Percentiles rank a stretch among this genome's conserved stretches.
These are phyloP conservation scores for Siniperca knerii DNA, from an alignment of 2,113 vertebrate genomes.

Conservation along the genomic window DNA sequence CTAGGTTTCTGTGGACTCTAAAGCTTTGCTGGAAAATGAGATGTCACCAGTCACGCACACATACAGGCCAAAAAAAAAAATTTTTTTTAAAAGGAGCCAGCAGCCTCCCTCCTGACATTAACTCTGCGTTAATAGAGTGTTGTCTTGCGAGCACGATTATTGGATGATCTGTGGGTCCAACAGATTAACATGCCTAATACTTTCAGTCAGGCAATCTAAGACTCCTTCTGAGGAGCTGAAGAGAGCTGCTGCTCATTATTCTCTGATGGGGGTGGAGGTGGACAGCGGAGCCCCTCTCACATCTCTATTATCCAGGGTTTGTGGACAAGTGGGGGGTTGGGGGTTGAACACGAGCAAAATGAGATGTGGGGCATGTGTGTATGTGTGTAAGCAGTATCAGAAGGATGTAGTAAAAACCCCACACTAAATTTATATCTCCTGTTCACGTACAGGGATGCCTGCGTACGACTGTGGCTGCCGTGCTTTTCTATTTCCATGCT, in stretches of 20 bases:
- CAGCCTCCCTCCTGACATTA: constrained; percentile 74
- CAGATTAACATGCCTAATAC: constrained; percentile 87
- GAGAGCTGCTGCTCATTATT: constrained; percentile 79
- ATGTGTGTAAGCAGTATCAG: constrained; percentile 5
- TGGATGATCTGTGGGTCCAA: constrained; percentile 86
- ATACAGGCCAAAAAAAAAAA: background rate
- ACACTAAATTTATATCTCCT: constrained; percentile 10
- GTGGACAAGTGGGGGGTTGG: constrained; percentile 56
- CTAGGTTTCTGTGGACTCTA: constrained; percentile 74
- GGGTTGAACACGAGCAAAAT: constrained; percentile 39
- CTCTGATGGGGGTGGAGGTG: constrained; percentile 6
- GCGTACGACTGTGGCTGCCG: constrained; percentile 34
- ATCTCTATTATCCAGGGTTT: constrained; percentile 69
- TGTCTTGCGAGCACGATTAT: constrained; percentile 80
- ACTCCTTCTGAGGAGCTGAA: constrained; percentile 74
- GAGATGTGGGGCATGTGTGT: constrained; percentile 12
- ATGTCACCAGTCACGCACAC: constrained; percentile 57
- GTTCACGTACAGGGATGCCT: constrained; percentile 20
- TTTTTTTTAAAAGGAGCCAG: background rate
- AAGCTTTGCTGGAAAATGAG: constrained; percentile 79
- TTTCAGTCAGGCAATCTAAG: constrained; percentile 82
- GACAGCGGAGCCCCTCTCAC: constrained; percentile 41
- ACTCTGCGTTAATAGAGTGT: constrained; percentile 80
- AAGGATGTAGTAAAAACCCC: constrained; percentile 1
- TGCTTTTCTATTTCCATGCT: constrained; percentile 32